Conservation (phyloP, 2,888 invertebrate species). For the Amiota communis region DNA sequence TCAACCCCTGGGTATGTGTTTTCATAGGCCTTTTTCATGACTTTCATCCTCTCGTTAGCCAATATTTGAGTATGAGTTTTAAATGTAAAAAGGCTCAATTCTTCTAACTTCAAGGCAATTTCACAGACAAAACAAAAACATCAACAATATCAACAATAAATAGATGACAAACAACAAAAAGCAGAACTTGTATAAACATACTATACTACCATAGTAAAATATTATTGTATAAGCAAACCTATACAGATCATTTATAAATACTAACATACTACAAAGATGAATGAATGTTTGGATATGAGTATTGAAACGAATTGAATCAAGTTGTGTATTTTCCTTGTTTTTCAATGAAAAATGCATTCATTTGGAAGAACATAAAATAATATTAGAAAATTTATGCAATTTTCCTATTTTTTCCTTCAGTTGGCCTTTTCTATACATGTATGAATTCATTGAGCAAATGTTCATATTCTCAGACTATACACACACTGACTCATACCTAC, state of each 20-base stretch:
- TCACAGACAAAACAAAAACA: background rate
- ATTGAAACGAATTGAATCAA: background rate
- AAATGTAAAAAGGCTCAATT: too few relatives aligned
- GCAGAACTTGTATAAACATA: too few relatives aligned
- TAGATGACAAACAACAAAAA: background rate
- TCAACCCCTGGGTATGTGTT: background rate
- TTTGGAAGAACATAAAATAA: conserved; percentile 63
- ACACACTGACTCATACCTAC: too few relatives aligned
- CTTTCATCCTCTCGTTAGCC: background rate
- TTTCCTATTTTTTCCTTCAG: conserved; percentile 9
- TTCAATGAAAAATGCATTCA: conserved; percentile 57
- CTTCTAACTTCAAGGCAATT: conserved; percentile 14
- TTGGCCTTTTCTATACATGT: background rate
- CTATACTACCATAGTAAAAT: too few relatives aligned
- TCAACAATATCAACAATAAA: conserved; percentile 9
- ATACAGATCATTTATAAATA: too few relatives aligned
- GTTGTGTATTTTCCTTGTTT: conserved; percentile 5
- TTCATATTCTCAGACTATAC: conserved; percentile 53
- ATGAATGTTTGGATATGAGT: conserved; percentile 1
- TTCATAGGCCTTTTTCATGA: conserved; percentile 4
- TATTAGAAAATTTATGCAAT: conserved; percentile 58
- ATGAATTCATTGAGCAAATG: conserved; percentile 48
- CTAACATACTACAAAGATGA: too few relatives aligned
- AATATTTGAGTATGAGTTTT: background rate
- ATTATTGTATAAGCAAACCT: too few relatives aligned